Base-by-base conservation (phyloP, 2,888 invertebrate species). In the Coronaproctus castanopsis region DNA sequence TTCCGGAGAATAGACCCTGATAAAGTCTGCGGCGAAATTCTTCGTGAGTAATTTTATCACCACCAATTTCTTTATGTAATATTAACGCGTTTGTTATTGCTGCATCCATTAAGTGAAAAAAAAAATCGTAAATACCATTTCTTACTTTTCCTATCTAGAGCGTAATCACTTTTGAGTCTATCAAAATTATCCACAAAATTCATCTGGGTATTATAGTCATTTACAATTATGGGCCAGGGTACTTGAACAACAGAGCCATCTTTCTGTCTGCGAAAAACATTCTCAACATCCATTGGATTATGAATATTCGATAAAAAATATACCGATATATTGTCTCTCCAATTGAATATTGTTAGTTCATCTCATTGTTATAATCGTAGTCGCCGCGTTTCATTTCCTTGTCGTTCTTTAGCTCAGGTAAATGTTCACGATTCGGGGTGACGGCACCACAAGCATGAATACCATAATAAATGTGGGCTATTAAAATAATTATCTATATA, bases 231-330 rank as follows among this genome's bases (percentile, higher is more conserved):
- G 3, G 58, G 58, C 36, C 55, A 58, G 20, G 19, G 51, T 19
- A 57, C 54, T 23, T 24, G 22, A 48, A 50, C 49, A 24, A 53
- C n/a, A 51, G 50, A 57, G 3, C 61, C 55, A 24, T 54, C 21
- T 24, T 58, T 54, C 20, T 61, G 49, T 55, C 61, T 63, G 72
- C 73, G 36, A 36, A 36, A 36, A 36, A 36, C 36, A 8, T 36
- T 36, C 36, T 36, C 14, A 36, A 36, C 36, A 14, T 36, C 14
- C 36, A 36, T 8, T 36, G 36, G 36, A 36, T 36, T 36, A 36
- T 36, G 36, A 36, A 8, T 5, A 14, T 36, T 36, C 14, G 36
- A 36, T 14, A 36, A 36, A 36, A 36, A 36, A 36, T 36, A 36
- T 14, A 36, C 36, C 36, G 36, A 14, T 36, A 5, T 36, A 14